Evolutionary conservation across 64 coral and sea anemone genomes (phyloP).

Genomic region (Anthopleura sola): DNA sequence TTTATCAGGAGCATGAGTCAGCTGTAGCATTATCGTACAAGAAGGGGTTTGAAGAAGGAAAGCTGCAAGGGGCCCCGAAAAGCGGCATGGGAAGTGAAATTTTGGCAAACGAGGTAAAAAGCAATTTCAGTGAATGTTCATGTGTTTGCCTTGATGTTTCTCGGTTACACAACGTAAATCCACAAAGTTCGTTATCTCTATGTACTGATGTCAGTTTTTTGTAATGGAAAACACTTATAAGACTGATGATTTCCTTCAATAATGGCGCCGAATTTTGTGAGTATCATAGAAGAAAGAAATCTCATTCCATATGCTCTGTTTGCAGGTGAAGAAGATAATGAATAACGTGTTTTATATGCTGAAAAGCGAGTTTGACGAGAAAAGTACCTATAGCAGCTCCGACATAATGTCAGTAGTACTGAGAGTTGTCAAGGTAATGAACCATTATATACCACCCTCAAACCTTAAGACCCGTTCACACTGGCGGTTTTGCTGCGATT

Average conservation of each 20-base stretch:
- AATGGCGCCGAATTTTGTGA: no score
- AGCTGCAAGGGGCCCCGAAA: not conserved
- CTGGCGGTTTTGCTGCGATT: no score
- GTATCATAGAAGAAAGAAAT: no score
- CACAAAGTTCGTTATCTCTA: no score
- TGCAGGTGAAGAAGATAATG: slow-evolving; percentile 94
- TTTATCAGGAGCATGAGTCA: slow-evolving; percentile 47
- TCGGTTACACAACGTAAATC: no score
- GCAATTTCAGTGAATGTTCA: not conserved
- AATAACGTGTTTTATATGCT: slow-evolving; percentile 83
- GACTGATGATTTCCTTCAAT: no score
- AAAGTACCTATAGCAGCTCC: slow-evolving; percentile 54
- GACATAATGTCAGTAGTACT: slow-evolving; percentile 72
- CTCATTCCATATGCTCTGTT: not conserved
- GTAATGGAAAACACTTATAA: no score
- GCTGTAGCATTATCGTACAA: slow-evolving; percentile 42
- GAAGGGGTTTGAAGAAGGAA: slow-evolving; percentile 38
- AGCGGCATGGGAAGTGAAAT: not conserved
- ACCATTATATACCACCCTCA: no score
- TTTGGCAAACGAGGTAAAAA: not conserved
- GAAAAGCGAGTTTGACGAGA: slow-evolving; percentile 68
- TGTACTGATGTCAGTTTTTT: no score
- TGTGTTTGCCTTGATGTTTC: not conserved
- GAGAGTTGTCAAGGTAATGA: slow-evolving; percentile 79
- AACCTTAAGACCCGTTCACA: no score